A percentile compares a stretch with the other conserved stretches of the same genome.
phyloP scores from a whole-genome alignment of 1,140 invertebrate species.

The Conus betulinus region DNA sequence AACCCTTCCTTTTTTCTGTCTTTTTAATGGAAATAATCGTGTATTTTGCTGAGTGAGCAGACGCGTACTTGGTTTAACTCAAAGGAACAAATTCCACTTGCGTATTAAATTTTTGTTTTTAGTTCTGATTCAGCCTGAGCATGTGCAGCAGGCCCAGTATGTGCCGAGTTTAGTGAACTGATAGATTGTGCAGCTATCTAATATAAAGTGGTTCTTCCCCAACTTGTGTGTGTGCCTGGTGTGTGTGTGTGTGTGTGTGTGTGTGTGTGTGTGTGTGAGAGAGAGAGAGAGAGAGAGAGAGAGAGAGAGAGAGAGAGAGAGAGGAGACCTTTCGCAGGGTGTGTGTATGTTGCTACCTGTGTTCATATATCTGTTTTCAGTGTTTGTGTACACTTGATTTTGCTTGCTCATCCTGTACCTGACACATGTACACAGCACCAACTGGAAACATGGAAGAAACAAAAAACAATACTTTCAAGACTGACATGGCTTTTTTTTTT shows the following conservation, averaged over 20 bases:
- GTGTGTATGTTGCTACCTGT: no score
- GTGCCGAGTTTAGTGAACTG: neutral
- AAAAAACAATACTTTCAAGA: no score
- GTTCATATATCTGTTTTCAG: no score
- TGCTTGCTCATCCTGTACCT: no score
- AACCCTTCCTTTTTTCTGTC: neutral
- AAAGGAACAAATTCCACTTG: neutral
- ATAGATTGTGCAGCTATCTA: slow-evolving; percentile 2
- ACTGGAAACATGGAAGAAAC: no score
- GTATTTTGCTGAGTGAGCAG: neutral
- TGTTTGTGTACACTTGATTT: no score
- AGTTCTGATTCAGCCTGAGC: neutral
- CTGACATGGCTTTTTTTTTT: no score
- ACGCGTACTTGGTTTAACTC: neutral
- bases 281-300: neutral
- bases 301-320: no score
- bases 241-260: slow-evolving; percentile 1
- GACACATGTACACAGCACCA: no score
- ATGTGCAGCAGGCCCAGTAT: neutral
- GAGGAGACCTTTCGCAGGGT: no score
- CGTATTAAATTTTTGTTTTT: neutral
- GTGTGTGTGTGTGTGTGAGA: neutral
- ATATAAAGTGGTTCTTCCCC: neutral
- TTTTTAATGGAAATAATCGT: neutral
- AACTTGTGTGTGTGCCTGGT: neutral